phyloP scores from a whole-genome alignment of 1,140 invertebrate genomes.

The Aphidius ervi region DNA sequence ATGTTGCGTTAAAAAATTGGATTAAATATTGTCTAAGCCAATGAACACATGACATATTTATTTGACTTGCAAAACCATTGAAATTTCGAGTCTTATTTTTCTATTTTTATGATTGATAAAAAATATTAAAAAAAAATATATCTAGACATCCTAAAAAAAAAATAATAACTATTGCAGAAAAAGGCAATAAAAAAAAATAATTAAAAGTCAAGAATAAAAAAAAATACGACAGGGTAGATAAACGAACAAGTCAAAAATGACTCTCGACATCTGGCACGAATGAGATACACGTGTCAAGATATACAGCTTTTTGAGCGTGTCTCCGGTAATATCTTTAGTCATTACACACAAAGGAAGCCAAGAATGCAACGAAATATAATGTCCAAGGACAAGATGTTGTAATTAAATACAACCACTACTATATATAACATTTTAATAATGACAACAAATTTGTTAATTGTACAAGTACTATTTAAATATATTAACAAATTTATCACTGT shows the following conservation, averaged over 20 bases:
- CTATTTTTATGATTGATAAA: too few relatives aligned
- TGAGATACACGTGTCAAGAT: slow-evolving; percentile 33
- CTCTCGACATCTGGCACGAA: slow-evolving; percentile 34
- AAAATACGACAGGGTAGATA: slow-evolving; percentile 21
- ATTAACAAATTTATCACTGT: too few relatives aligned
- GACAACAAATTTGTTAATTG: too few relatives aligned
- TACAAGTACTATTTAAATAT: too few relatives aligned
- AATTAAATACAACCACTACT: background rate
- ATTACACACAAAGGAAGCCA: slow-evolving; percentile 14
- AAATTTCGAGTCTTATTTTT: too few relatives aligned
- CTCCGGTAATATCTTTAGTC: slow-evolving; percentile 12
- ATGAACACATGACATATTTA: too few relatives aligned
- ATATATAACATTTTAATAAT: background rate
- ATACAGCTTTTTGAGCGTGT: slow-evolving; percentile 18
- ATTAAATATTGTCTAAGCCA: too few relatives aligned
- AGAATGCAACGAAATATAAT: slow-evolving; percentile 10
- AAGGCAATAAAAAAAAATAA: slow-evolving; percentile 6
- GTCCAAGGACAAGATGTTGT: slow-evolving; percentile 8
- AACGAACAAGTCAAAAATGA: slow-evolving; percentile 18
- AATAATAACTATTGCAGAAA: slow-evolving; percentile 23
- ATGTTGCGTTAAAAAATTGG: background rate
- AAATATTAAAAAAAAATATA: too few relatives aligned
- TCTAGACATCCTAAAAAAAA: background rate
- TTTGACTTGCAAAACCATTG: too few relatives aligned
- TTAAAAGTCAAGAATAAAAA: slow-evolving; percentile 9